Base-by-base conservation (phyloP, 2,113 vertebrate genomes). In the Mesembrinibis cayennensis region DNA sequence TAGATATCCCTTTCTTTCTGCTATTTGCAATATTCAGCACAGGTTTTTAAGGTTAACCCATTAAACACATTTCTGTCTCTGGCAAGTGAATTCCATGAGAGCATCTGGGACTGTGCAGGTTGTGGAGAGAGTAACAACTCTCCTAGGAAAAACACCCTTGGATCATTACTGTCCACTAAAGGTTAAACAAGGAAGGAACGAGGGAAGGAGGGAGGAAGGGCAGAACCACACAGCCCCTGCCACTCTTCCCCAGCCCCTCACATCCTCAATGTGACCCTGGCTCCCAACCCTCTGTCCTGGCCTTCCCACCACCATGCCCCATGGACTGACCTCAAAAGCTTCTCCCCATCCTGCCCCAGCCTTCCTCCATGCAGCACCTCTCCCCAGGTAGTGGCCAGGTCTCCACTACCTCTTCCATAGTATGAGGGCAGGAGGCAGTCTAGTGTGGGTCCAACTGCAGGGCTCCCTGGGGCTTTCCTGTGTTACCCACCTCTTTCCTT, bases 261-360 rank as follows among this genome's bases (percentile, higher is more conserved):
- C 10, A 50, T 59, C 32, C 29, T 55, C 47, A 59, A 1, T 0
- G 0, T 63, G 56, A 58, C 13, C 25, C 38, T 14, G 11, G 16
- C 7, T 87, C 16, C 67, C 0, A 1, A 34, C 18, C 23, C 9
- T 47, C 34, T 67, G 50, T 16, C 26, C 15, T 79, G 40, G 22
- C 9, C 55, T 93, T n/a, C 11, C 17, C 6, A 11, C 8, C 5
- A 7, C 36, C 19, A 49, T 13, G 16, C 17, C 2, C 19, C 16
- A 8, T 4, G 11, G 16, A 23, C 13, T 42, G 27, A 70, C 18
- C 23, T 63, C 3, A 2, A 25, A 19, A 6, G 7, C n/a, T 52
- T 32, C 9, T 50, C 21, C 38, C 17, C 9, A 9, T 23, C 52
- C 29, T 79, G 23, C 10, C 19, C 9, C 22, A 84, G n/a, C n/a